A percentile compares a stretch with the other conserved stretches of the same genome.
These are phyloP conservation scores for Cuculus canorus DNA, from an alignment of 2,797 vertebrate species.

Conservation along the genomic window DNA sequence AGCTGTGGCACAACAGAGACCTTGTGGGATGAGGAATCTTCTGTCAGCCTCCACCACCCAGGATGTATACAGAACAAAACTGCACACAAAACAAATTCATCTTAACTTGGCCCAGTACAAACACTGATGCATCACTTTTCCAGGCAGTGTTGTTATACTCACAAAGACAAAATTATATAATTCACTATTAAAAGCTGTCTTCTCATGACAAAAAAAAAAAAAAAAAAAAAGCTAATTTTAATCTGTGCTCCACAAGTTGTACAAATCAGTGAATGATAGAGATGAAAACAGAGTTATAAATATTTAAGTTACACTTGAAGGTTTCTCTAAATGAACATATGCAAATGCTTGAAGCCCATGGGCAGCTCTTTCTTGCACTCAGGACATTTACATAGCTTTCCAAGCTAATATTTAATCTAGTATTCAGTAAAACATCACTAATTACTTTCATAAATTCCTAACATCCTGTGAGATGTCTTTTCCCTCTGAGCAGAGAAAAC, in stretches of 20 bases:
- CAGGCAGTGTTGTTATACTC: accelerated
- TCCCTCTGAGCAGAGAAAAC: not conserved
- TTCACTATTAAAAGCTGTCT: not conserved
- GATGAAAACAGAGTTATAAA: constrained; percentile 20
- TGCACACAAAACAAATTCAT: not conserved
- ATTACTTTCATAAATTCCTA: constrained; percentile 51
- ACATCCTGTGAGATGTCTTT: constrained; percentile 23
- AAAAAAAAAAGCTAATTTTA: not conserved
- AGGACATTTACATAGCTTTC: constrained; percentile 47
- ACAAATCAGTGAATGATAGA: constrained; percentile 1
- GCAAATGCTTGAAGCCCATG: constrained; percentile 28
- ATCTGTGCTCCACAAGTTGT: not conserved
- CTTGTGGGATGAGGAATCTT: not conserved
- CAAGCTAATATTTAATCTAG: constrained; percentile 50
- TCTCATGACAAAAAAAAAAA: not conserved
- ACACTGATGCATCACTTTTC: accelerated
- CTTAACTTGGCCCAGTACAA: not conserved
- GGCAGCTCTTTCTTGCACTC: not conserved
- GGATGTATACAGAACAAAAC: not conserved
- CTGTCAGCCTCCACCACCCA: not conserved
- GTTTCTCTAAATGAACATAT: constrained; percentile 45
- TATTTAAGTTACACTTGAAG: constrained; percentile 37
- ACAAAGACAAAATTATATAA: not conserved
- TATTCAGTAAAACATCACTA: constrained; percentile 49
- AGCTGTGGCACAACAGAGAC: not conserved